Evolutionary conservation across 30 jellyfish, hydroid and myxozoan species (phyloP), one percentile per base, ranked within the genome.

Genomic region (Cassiopea xamachana): DNA sequence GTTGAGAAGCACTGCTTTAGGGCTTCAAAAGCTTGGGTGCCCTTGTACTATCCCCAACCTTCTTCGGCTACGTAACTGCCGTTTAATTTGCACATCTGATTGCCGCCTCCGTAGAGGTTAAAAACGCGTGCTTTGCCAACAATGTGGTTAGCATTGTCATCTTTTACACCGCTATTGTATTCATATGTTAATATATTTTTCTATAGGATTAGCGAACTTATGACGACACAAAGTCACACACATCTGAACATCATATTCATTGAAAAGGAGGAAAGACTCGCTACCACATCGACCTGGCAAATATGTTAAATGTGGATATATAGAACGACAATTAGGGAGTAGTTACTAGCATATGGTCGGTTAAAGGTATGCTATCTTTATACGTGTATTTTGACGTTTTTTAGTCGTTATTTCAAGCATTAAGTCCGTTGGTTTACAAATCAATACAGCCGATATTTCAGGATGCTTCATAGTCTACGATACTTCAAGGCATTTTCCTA

Each of bases 211-310:
- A 71, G 80, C 80, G 16, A n/a, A 3, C 55, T 15, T 71, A 43
- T 71, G 80, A 71, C 80, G 80, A 71, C 80, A 71, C 80, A 71
- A 10, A 19, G 77, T 27, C 46, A 7, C 77, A 3, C 80, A 43
- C 80, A 71, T 71, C 27, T 71, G 80, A 15, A 43, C 16, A 43
- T n/a, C 49, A 1, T 71, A 55, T 71, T 71, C 7, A 67, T 16
- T 67, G 76, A 67, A 5, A 15, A 19, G 80, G 80, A 12, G 51
- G 55, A 71, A 19, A 71, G 51, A 27, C 49, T 71, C 27, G 10
- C n/a, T 15, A 1, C 2, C 51, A 51, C 80, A 6, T 6, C n/a
- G 80, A 55, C 80, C 55, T 16, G 51, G 55, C 80, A 71, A 16
- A 27, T 55, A 71, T 71, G 50, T 2, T 15, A n/a, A 55, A 2